Evolutionary conservation across 2,888 invertebrate genomes (phyloP), one percentile per base, ranked within the genome.

Genomic region (Drymonia ruficornis): DNA sequence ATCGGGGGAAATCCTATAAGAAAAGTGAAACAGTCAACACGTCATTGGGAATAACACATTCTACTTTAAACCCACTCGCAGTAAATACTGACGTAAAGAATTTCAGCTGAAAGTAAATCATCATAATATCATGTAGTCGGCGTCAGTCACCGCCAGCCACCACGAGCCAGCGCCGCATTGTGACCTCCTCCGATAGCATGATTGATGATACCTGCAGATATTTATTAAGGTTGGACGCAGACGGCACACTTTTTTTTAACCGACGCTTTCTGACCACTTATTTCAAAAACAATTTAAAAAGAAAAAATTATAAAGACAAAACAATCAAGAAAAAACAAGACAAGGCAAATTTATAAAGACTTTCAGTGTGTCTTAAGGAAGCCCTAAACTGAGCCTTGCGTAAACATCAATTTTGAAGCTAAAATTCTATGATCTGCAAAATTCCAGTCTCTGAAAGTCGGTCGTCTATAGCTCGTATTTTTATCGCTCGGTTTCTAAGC

Each of bases 141-240:
- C 19, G 9, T 18, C 18, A 42, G 18, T 43, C 43, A 19, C 23
- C 16, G 4, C 40, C 16, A 2, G 3, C 16, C 40, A n/a, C 2
- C 40, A 16, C 16, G 13, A 19, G 43, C 19, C 12, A 18, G 43
- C 19, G 13, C 1, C 42, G 13, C 43, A 2, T 18, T 5, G 43
- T 9, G 9, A 19, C 43, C 43, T 43, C 13, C 43, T 43, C 19
- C 43, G 49, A 43, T 43, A n/a, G 9, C 50, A 15, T 55, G 52
- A 58, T 46, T 52, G 61, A 54, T 61, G 45, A 46, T 34, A 52
- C 48, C 48, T 54, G 49, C 50, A 53, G 50, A 58, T 57, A 47
- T 53, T 53, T 16, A 16, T 40, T 0, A 40, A 6, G 18, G 12
- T 19, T 43, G 8, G 23, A 19, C 16, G 16, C 43, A 19, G 43